A percentile compares a stretch with the other conserved stretches of the same genome.
These are phyloP conservation scores for Sesia bembeciformis DNA, from an alignment of 2,888 invertebrate species.

Conservation along the genomic window DNA sequence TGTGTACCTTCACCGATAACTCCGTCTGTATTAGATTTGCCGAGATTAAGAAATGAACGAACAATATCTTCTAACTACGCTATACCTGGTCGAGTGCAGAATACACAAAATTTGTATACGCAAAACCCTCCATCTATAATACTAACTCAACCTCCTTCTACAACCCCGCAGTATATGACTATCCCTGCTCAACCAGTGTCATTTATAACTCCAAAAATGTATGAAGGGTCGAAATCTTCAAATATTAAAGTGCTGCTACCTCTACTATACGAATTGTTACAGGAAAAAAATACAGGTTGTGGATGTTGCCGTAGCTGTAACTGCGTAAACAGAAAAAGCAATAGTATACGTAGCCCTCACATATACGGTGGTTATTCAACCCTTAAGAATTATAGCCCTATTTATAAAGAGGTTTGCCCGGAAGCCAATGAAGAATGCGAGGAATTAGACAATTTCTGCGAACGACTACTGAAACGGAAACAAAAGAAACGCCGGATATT, in stretches of 20 bases:
- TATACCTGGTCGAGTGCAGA: background rate
- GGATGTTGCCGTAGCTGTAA: slow-evolving; percentile 19
- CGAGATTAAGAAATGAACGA: background rate
- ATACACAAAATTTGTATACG: background rate
- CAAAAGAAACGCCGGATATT: background rate
- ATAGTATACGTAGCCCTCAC: slow-evolving; percentile 13
- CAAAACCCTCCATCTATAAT: background rate
- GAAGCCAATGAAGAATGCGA: slow-evolving; percentile 11
- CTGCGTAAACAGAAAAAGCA: slow-evolving; percentile 17
- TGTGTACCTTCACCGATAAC: background rate
- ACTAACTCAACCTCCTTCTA: background rate
- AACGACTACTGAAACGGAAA: slow-evolving; percentile 3
- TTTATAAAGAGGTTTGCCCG: slow-evolving; percentile 9
- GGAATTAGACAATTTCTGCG: slow-evolving; percentile 10
- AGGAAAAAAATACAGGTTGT: slow-evolving; percentile 34
- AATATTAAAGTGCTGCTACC: slow-evolving; percentile 45
- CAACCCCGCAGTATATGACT: background rate
- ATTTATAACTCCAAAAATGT: background rate
- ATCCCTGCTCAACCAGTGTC: background rate
- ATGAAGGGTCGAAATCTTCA: slow-evolving; percentile 16
- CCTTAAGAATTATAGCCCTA: slow-evolving; percentile 23
- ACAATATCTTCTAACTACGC: background rate
- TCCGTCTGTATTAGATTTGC: background rate
- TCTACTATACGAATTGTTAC: slow-evolving; percentile 44
- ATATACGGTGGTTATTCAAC: slow-evolving; percentile 31